A percentile compares a stretch with the other conserved stretches of the same genome.
These are phyloP conservation scores for Poecilia latipinna DNA, from an alignment of 2,113 vertebrate species.

Conservation along the genomic window DNA sequence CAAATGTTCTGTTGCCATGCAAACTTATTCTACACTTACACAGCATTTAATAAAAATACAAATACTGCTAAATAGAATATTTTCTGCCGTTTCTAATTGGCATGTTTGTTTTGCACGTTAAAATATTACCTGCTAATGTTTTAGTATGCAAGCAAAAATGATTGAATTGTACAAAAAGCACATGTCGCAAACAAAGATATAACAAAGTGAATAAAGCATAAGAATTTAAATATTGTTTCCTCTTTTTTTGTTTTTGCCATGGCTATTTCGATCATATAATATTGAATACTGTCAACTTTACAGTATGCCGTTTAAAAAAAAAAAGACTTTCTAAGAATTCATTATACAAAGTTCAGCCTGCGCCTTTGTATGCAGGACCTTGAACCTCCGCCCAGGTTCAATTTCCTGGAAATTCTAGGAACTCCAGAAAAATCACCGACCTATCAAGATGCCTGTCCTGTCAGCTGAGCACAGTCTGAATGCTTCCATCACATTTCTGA, in stretches of 20 bases:
- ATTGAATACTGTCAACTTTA: too few relatives aligned
- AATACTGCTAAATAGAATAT: neutral
- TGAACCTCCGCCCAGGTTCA: too few relatives aligned
- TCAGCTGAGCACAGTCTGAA: neutral
- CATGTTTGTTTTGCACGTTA: too few relatives aligned
- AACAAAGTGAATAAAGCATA: neutral
- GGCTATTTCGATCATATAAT: neutral
- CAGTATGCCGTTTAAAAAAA: neutral
- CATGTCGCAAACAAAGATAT: neutral
- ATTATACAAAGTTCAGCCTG: neutral
- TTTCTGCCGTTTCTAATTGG: too few relatives aligned
- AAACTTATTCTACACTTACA: neutral
- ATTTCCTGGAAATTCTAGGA: neutral
- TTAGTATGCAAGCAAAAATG: neutral
- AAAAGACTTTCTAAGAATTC: neutral
- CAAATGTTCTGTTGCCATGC: neutral
- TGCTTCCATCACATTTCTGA: neutral
- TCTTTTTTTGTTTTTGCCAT: neutral
- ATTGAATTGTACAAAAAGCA: too few relatives aligned
- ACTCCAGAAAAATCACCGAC: neutral
- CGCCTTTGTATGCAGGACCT: too few relatives aligned
- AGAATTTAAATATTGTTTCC: neutral
- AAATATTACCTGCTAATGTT: too few relatives aligned
- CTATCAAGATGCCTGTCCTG: neutral
- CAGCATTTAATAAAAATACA: neutral